phyloP scores from a whole-genome alignment of 2,888 invertebrate genomes.

The Tachina grossa region DNA sequence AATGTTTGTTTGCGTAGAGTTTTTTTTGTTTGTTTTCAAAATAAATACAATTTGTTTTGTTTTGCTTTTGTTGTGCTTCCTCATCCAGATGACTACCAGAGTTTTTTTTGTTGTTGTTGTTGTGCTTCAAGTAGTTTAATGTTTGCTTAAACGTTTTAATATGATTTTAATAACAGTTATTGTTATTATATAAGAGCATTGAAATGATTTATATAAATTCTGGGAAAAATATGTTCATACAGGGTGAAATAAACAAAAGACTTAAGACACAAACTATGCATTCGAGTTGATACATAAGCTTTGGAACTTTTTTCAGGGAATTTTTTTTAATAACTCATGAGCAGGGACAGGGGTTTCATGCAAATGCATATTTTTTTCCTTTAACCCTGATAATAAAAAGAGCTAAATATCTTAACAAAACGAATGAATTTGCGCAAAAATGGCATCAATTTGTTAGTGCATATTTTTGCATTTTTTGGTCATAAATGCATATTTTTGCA shows the following conservation, averaged over 20 bases:
- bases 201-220: slow-evolving; percentile 14
- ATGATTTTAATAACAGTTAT: neutral
- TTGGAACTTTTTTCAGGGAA: no score
- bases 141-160: slow-evolving; percentile 21
- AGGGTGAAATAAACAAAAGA: slow-evolving; percentile 27
- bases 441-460: no score
- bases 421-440: no score
- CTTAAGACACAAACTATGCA: slow-evolving; percentile 41
- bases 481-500: no score
- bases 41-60: slow-evolving; percentile 3
- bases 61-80: neutral
- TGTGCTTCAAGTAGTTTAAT: neutral
- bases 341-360: no score
- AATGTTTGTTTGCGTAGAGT: slow-evolving; percentile 37
- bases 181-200: neutral
- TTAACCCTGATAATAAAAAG: no score
- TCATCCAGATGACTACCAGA: slow-evolving; percentile 55
- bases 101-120: slow-evolving; percentile 35
- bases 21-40: neutral
- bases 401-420: no score
- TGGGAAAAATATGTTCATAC: neutral
- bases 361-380: no score
- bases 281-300: no score
- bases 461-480: no score
- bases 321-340: no score